These are phyloP conservation scores for Augiades crinisus DNA, from an alignment of 2,888 invertebrate genomes.

Conservation along the genomic window DNA sequence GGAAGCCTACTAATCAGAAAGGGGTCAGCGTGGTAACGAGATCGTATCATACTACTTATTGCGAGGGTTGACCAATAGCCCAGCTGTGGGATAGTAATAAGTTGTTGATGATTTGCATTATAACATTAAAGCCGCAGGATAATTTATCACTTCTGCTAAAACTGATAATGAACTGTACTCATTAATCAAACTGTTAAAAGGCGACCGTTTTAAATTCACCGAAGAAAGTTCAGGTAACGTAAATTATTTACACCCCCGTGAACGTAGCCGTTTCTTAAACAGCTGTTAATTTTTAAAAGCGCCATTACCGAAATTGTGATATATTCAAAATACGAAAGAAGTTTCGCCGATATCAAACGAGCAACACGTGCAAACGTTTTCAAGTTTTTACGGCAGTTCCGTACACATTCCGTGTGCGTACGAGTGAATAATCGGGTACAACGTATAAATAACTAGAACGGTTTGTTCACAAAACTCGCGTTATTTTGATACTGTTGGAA, in stretches of 20 bases:
- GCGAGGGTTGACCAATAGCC: too few species aligned
- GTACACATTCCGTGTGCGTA: neutral
- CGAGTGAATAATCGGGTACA: neutral
- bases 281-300: constrained; percentile 10
- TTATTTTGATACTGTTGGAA: neutral
- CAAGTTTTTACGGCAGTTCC: constrained; percentile 16
- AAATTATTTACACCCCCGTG: constrained; percentile 8
- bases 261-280: constrained; percentile 1
- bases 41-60: too few species aligned
- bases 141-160: constrained; percentile 4
- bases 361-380: constrained; percentile 18
- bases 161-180: constrained; percentile 3
- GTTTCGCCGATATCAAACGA: neutral
- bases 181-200: constrained; percentile 15
- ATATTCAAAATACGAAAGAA: neutral
- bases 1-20: too few species aligned
- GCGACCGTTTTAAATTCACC: constrained; percentile 6
- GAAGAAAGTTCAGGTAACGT: constrained; percentile 6
- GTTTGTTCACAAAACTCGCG: neutral
- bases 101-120: neutral
- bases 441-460: neutral
- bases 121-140: neutral
- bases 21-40: too few species aligned
- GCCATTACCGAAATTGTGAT: constrained; percentile 13
- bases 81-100: too few species aligned